These are phyloP conservation scores for Anarsia innoxiella DNA, from an alignment of 2,888 invertebrate genomes.

Conservation along the genomic window DNA sequence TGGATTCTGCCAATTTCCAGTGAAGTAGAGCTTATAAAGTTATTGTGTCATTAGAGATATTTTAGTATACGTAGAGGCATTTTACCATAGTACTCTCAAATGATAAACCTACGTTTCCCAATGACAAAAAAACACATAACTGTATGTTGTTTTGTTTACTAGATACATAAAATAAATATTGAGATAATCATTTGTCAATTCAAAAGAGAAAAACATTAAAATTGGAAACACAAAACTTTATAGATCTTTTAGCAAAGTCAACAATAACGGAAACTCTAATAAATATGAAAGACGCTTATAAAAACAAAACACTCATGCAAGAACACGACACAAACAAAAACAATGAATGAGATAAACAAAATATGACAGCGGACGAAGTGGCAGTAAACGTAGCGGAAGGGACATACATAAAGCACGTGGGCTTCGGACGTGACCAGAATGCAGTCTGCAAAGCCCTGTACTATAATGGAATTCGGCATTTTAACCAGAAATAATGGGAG, in stretches of 20 bases:
- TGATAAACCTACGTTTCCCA: background rate
- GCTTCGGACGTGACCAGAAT: background rate
- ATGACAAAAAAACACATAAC: background rate
- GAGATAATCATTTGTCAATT: background rate
- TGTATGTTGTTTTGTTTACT: background rate
- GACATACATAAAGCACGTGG: no score
- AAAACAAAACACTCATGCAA: background rate
- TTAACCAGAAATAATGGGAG: no score
- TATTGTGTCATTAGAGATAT: no score
- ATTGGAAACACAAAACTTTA: background rate
- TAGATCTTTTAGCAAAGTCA: no score
- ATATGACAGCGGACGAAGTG: constrained; percentile 8
- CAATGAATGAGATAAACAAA: constrained; percentile 7
- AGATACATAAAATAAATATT: background rate
- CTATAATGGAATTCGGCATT: no score
- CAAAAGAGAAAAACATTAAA: background rate
- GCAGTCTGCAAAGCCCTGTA: background rate
- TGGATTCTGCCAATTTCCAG: no score
- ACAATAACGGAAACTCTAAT: background rate
- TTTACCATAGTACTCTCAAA: no score
- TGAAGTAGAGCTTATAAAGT: no score
- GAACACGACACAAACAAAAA: background rate
- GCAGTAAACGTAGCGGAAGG: constrained; percentile 1
- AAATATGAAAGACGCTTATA: background rate
- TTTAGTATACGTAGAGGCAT: no score